Conservation (phyloP, 2,113 vertebrate species). For the Sardina pilchardus region DNA sequence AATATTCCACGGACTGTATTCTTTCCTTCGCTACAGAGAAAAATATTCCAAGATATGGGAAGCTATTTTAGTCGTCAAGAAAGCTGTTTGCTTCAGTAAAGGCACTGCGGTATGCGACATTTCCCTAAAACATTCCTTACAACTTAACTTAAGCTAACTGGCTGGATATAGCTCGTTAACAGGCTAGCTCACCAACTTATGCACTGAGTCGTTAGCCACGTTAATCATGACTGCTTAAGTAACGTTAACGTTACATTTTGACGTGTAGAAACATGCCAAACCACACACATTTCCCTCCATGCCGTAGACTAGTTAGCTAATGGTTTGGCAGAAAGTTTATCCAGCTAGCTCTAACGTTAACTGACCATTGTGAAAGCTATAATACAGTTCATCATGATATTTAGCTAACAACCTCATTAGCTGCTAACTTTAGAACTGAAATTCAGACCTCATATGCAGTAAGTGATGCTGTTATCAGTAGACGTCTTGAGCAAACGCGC, state of each 20-base stretch:
- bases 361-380: not conserved
- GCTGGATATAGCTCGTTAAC: not conserved
- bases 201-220: not conserved
- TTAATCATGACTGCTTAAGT: constrained; percentile 2
- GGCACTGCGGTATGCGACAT: constrained; percentile 22
- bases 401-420: constrained; percentile 11
- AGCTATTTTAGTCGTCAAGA: not conserved
- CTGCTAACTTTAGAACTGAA: not conserved
- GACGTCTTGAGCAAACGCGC: not conserved
- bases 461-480: constrained; percentile 8
- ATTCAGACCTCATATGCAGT: constrained; percentile 17
- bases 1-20: not conserved
- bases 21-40: not conserved
- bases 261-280: not conserved
- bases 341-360: not conserved
- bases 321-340: not conserved
- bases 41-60: not conserved
- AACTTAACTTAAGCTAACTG: not conserved
- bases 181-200: constrained; percentile 7
- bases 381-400: not conserved
- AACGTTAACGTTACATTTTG: not conserved
- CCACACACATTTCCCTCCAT: not conserved
- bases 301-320: not conserved
- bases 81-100: not conserved
- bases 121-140: not conserved